Conservation (phyloP, 2,797 vertebrate species). For the Peromyscus aztecus region DNA sequence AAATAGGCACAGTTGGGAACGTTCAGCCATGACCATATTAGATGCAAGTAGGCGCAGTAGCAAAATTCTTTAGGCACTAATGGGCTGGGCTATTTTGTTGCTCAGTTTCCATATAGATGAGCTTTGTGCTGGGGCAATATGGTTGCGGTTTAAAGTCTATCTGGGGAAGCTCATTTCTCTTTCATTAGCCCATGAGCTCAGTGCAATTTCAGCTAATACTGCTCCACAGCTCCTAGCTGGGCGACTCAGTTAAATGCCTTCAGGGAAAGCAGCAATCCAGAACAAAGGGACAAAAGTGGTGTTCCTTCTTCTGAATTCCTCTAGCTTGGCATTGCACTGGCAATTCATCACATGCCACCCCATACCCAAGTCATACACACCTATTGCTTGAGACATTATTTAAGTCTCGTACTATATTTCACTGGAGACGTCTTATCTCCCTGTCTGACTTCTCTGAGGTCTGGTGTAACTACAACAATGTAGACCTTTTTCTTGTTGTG, state of each 20-base stretch:
- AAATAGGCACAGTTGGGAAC: constrained; percentile 76
- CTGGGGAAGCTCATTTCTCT: constrained; percentile 64
- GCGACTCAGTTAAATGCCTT: constrained; percentile 77
- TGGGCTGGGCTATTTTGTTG: constrained; percentile 61
- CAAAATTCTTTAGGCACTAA: constrained; percentile 71
- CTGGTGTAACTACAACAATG: not conserved
- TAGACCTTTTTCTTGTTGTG: not conserved
- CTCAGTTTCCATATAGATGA: constrained; percentile 77
- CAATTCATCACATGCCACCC: not conserved
- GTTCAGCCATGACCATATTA: constrained; percentile 70
- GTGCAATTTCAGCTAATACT: constrained; percentile 63
- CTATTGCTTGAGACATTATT: constrained; percentile 16
- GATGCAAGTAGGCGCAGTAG: constrained; percentile 48
- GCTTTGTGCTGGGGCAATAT: constrained; percentile 69
- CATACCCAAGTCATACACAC: not conserved
- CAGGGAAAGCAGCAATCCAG: constrained; percentile 61
- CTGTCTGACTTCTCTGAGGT: constrained; percentile 18
- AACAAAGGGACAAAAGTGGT: constrained; percentile 50
- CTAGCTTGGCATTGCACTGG: not conserved
- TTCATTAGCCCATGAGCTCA: constrained; percentile 46
- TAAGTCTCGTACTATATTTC: constrained; percentile 46
- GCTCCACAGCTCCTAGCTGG: constrained; percentile 71
- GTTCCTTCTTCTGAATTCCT: constrained; percentile 66
- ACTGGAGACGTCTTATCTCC: constrained; percentile 12
- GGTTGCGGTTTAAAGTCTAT: constrained; percentile 59